These are phyloP conservation scores for Tragelaphus buxtoni DNA, from an alignment of 2,113 vertebrate species.

Conservation along the genomic window DNA sequence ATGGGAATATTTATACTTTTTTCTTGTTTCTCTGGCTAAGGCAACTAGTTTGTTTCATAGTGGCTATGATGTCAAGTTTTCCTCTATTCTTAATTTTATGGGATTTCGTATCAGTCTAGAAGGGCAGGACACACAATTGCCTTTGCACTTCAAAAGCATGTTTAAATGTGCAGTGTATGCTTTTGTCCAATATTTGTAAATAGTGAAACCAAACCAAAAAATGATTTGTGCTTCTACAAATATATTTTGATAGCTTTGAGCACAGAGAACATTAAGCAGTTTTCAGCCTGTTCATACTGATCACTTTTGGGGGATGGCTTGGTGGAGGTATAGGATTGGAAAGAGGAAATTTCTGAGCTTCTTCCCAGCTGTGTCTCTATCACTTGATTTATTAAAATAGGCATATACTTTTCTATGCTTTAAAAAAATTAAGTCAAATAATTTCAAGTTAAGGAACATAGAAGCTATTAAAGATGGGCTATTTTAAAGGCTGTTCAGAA, in stretches of 20 bases:
- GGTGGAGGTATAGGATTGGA: background rate
- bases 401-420: background rate
- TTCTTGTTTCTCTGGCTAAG: background rate
- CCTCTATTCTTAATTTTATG: background rate
- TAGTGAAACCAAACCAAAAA: background rate
- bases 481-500: background rate
- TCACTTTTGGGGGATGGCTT: background rate
- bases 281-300: background rate
- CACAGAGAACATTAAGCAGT: background rate
- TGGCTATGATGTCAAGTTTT: background rate
- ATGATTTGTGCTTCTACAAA: background rate
- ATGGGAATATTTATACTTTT: background rate
- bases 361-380: background rate
- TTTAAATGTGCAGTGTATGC: background rate
- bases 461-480: background rate
- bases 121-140: background rate
- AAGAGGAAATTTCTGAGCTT: background rate
- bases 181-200: background rate
- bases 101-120: background rate
- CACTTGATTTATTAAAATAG: background rate
- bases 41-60: background rate
- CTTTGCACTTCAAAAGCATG: background rate
- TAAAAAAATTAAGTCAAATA: background rate
- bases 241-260: background rate
- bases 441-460: background rate